phyloP scores from a whole-genome alignment of 35 echinoderm and acorn worm genomes.

The Heliocidaris tuberculata region DNA sequence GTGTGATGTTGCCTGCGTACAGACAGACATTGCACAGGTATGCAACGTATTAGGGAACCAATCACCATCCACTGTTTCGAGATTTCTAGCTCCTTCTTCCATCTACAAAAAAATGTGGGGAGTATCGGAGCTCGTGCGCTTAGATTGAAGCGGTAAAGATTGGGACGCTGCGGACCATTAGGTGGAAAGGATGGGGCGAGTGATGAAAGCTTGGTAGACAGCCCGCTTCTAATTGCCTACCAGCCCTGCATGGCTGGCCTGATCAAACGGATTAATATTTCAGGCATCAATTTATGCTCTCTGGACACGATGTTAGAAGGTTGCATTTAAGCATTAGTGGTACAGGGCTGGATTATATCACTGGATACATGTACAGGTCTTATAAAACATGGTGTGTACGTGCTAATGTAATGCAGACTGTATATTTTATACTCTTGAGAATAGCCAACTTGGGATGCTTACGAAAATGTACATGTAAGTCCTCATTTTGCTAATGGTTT shows the following conservation, averaged over 20 bases:
- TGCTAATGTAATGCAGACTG: background rate
- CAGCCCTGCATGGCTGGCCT: background rate
- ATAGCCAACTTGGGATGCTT: background rate
- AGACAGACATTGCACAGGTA: background rate
- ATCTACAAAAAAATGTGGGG: too few species aligned
- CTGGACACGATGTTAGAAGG: background rate
- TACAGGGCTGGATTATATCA: background rate
- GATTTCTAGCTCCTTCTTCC: too few species aligned
- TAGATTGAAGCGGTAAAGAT: background rate
- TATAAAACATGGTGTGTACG: background rate
- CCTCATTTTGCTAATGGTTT: too few species aligned
- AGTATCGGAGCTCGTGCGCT: background rate
- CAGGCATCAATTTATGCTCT: slow-evolving; percentile 16
- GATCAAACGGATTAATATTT: slow-evolving; percentile 18
- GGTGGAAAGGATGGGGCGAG: background rate
- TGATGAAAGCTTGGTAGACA: background rate
- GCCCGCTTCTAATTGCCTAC: slow-evolving; percentile 8
- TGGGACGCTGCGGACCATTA: background rate
- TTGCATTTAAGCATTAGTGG: background rate
- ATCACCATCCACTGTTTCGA: too few species aligned
- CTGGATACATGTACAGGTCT: background rate
- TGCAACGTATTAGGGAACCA: background rate
- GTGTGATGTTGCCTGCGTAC: too few species aligned
- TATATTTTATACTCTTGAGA: background rate
- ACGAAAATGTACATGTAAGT: background rate